Evolutionary conservation across 2,113 vertebrate species (phyloP).

Genomic region (Muscicapa adusta): DNA sequence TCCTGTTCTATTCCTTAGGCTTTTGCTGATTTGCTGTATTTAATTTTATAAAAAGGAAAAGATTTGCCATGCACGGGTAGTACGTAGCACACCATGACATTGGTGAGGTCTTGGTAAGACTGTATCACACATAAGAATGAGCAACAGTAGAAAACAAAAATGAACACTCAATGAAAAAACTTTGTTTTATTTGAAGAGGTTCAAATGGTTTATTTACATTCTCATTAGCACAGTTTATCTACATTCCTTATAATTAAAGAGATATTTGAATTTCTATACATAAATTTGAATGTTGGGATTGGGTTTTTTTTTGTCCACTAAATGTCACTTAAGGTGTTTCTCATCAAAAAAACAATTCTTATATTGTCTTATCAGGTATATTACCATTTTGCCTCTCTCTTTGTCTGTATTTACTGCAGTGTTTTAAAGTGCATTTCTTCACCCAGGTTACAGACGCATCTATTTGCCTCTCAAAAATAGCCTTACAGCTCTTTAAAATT

Average conservation of each 20-base stretch:
- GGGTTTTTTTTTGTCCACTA: neutral
- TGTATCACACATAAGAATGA: neutral
- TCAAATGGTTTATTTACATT: neutral
- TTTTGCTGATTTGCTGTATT: neutral
- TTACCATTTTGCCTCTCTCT: neutral
- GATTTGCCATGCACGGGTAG: neutral
- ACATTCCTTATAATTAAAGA: neutral
- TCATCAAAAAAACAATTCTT: neutral
- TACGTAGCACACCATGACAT: fast-evolving
- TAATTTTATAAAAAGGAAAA: neutral
- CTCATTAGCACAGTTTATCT: neutral
- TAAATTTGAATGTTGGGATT: neutral
- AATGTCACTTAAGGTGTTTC: neutral
- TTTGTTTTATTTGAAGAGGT: neutral
- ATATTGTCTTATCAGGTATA: neutral
- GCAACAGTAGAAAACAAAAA: neutral
- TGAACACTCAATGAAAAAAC: neutral
- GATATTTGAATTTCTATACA: neutral
- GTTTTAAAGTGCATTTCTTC: neutral
- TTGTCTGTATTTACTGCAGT: neutral
- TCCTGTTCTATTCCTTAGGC: neutral
- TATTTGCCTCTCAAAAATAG: neutral
- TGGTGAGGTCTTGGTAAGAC: neutral
- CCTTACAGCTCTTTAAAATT: neutral
- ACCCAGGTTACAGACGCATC: neutral